phyloP scores from a whole-genome alignment of 2,113 vertebrate genomes.

The Ancistrus triradiatus region DNA sequence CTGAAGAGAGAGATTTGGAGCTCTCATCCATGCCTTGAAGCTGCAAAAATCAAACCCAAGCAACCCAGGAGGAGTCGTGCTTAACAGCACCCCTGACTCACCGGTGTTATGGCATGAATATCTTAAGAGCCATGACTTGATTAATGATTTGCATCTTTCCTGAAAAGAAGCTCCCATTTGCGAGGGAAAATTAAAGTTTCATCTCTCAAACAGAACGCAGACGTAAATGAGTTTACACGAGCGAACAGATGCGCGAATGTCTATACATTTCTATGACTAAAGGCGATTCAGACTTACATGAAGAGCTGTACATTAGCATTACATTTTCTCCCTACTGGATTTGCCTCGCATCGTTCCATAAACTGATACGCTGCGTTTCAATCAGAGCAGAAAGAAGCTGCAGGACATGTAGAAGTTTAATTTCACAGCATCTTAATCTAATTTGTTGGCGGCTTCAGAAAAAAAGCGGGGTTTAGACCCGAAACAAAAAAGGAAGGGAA shows the following conservation, averaged over 20 bases:
- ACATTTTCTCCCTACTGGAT: constrained; percentile 8
- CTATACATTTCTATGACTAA: constrained; percentile 7
- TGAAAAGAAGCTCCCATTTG: background rate
- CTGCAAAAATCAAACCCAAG: background rate
- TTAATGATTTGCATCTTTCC: background rate
- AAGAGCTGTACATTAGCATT: constrained; percentile 20
- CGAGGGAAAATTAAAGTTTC: background rate
- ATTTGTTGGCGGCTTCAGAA: constrained; percentile 55
- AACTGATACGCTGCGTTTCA: constrained; percentile 8
- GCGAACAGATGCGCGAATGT: background rate
- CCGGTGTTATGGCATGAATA: background rate
- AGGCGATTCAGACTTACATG: constrained; percentile 10
- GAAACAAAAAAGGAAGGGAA: constrained; percentile 2
- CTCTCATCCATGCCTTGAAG: background rate
- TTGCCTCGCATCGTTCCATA: constrained; percentile 16
- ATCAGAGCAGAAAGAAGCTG: constrained; percentile 15
- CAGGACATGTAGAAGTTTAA: constrained; percentile 41
- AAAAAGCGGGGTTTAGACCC: too few relatives aligned
- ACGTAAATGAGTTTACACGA: background rate
- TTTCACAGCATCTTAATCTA: constrained; percentile 47
- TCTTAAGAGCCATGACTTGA: background rate
- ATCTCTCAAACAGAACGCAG: background rate
- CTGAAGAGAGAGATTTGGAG: background rate
- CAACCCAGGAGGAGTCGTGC: background rate
- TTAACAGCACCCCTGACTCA: background rate